A percentile compares a stretch with the other conserved stretches of the same genome.
Conservation (phyloP, 2,113 vertebrate species). For the Phainopepla nitens region DNA sequence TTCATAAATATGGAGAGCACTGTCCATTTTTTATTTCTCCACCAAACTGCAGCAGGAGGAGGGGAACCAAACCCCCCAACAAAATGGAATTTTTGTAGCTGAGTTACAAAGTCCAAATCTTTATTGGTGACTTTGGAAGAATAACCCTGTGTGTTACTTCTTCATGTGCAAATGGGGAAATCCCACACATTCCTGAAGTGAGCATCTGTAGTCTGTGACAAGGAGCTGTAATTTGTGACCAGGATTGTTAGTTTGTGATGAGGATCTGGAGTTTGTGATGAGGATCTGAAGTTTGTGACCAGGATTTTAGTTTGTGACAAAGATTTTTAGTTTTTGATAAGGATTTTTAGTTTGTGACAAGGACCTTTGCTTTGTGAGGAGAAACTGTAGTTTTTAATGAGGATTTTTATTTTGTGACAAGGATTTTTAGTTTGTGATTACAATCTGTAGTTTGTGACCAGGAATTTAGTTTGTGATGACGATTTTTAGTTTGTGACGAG, state of each 20-base stretch:
- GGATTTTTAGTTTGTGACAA: fast-evolving
- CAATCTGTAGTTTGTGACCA: no score
- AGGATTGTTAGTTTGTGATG: fast-evolving
- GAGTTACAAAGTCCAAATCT: background rate
- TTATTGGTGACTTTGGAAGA: background rate
- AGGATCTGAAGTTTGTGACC: background rate
- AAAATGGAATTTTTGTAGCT: background rate
- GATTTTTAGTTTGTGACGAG: fast-evolving
- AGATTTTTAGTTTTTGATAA: background rate
- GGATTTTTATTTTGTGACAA: fast-evolving
- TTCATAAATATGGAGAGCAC: background rate
- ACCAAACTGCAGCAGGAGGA: background rate
- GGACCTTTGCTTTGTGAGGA: fast-evolving
- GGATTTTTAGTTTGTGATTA: background rate
- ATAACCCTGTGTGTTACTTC: background rate
- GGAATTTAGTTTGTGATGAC: background rate
- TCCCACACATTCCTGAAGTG: background rate
- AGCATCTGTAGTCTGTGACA: background rate
- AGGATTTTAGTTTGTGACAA: background rate
- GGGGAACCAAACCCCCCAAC: background rate
- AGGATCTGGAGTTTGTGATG: no score
- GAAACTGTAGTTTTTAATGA: fast-evolving
- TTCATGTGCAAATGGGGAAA: background rate
- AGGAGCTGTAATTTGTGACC: fast-evolving
- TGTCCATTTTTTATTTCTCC: background rate